A percentile compares a stretch with the other conserved stretches of the same genome.
These are phyloP conservation scores for Puma concolor DNA, from an alignment of 2,113 vertebrate species.

Conservation along the genomic window DNA sequence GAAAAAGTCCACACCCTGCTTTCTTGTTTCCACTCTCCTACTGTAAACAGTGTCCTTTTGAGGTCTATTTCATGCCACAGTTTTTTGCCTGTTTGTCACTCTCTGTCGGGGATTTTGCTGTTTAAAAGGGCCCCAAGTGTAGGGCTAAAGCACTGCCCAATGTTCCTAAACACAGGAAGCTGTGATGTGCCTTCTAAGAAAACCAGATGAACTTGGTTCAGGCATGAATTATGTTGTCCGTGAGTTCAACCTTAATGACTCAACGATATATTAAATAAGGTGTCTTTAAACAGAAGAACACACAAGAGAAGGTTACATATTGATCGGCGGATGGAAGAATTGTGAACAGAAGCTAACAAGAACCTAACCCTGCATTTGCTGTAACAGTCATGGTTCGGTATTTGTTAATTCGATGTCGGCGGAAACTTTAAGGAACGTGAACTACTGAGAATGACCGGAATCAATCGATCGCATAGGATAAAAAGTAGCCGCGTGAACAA, in stretches of 20 bases:
- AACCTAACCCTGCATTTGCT: background rate
- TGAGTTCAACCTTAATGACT: background rate
- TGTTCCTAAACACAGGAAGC: background rate
- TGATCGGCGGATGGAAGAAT: background rate
- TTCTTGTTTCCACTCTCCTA: background rate
- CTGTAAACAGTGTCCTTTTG: background rate
- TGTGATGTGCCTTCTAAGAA: background rate
- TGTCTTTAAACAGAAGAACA: background rate
- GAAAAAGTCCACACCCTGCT: background rate
- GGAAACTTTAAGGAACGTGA: background rate
- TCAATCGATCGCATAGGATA: accelerated
- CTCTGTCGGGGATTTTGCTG: background rate
- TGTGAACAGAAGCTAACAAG: background rate
- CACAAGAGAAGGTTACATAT: background rate
- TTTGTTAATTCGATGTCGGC: background rate
- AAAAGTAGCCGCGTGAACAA: too few species aligned
- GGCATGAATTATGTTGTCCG: background rate
- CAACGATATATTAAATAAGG: background rate
- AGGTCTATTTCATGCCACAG: background rate
- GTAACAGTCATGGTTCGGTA: background rate
- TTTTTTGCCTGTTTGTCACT: background rate
- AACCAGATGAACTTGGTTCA: background rate
- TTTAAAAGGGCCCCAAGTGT: background rate
- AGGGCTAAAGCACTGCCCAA: background rate
- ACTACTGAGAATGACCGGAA: background rate